phyloP scores from a whole-genome alignment of 2,888 invertebrate species.

The Sturmia bella region DNA sequence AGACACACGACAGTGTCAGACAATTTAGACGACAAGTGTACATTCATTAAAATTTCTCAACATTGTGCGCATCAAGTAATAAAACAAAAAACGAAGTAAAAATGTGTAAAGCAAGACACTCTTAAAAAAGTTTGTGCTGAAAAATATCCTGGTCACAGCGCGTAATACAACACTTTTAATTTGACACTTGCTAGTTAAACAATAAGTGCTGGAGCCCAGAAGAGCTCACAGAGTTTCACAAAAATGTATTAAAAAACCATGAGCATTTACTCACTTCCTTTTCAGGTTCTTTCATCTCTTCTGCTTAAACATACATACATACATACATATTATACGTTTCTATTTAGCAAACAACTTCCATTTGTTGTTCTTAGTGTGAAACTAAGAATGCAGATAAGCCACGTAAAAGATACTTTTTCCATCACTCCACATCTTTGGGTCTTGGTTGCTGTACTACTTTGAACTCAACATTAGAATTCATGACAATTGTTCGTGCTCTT shows the following conservation, averaged over 20 bases:
- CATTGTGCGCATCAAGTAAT: slow-evolving; percentile 14
- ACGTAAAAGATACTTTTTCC: slow-evolving; percentile 55
- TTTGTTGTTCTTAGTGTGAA: slow-evolving; percentile 47
- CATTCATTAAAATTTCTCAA: slow-evolving; percentile 26
- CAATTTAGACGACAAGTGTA: slow-evolving; percentile 3
- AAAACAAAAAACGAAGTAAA: slow-evolving; percentile 1
- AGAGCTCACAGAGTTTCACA: neutral
- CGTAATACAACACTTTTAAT: slow-evolving; percentile 56
- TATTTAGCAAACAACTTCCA: neutral
- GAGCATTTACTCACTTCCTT: slow-evolving; percentile 1
- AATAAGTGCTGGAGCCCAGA: slow-evolving; percentile 26
- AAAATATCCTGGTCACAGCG: slow-evolving; percentile 14
- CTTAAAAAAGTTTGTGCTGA: neutral
- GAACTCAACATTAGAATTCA: slow-evolving; percentile 59
- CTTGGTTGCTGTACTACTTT: neutral
- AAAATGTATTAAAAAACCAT: neutral
- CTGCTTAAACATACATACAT: neutral
- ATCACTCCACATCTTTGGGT: slow-evolving; percentile 14
- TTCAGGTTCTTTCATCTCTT: neutral
- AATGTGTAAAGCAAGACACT: neutral
- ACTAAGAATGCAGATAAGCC: slow-evolving; percentile 63
- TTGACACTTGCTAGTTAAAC: slow-evolving; percentile 55
- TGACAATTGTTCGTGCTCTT: slow-evolving; percentile 56
- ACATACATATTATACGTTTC: neutral
- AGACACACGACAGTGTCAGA: slow-evolving; percentile 14